Conservation (phyloP, 2,113 vertebrate species). For the Rhinogobius similis region DNA sequence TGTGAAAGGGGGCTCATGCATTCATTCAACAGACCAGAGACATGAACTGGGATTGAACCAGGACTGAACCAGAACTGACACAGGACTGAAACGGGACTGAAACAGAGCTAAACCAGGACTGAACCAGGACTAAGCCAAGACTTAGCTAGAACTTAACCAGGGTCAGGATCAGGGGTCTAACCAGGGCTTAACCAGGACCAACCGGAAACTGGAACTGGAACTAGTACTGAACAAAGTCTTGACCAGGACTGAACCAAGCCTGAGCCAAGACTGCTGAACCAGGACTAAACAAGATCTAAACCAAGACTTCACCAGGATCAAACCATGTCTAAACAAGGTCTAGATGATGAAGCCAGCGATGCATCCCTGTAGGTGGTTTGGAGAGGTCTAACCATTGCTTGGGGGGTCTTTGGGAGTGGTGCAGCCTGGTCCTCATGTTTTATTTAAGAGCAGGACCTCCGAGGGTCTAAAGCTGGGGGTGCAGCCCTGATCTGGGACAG, state of each 20-base stretch:
- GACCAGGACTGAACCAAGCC: background rate
- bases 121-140: background rate
- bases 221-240: background rate
- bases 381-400: background rate
- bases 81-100: background rate
- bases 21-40: background rate
- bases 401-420: background rate
- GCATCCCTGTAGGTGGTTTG: background rate
- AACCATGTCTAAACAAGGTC: background rate
- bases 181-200: too few relatives aligned
- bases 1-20: background rate
- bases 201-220: background rate
- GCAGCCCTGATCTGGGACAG: slow-evolving; percentile 2
- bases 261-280: background rate
- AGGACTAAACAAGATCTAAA: background rate
- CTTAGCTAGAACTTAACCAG: background rate
- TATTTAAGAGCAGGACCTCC: background rate
- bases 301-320: background rate
- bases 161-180: too few relatives aligned
- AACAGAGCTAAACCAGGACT: background rate
- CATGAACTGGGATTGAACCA: background rate
- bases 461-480: background rate
- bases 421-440: background rate
- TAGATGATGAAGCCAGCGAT: background rate
- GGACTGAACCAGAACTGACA: background rate